phyloP scores from a whole-genome alignment of 2,797 vertebrate species.

The Spizella passerina region DNA sequence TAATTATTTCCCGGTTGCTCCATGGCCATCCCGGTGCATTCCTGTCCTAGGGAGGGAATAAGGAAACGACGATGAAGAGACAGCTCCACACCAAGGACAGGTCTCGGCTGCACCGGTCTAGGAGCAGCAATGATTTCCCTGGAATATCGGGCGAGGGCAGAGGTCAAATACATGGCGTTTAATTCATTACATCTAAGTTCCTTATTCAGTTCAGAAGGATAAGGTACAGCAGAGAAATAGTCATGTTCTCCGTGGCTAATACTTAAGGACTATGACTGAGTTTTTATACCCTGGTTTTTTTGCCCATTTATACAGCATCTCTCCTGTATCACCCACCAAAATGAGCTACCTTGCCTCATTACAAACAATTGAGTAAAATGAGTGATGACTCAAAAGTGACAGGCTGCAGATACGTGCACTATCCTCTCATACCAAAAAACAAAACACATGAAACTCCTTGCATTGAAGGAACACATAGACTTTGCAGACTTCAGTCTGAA shows the following conservation, averaged over 20 bases:
- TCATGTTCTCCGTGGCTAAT: neutral
- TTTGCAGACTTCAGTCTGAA: neutral
- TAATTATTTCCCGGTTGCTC: neutral
- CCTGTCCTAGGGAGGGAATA: neutral
- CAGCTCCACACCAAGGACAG: rapidly evolving
- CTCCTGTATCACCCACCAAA: neutral
- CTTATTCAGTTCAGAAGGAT: neutral
- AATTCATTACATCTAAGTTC: neutral
- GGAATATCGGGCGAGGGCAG: neutral
- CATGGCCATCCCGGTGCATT: rapidly evolving
- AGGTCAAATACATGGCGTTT: neutral
- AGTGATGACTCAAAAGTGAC: neutral
- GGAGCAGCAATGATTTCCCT: neutral
- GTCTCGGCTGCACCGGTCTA: rapidly evolving
- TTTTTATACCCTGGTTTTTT: neutral
- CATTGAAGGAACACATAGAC: neutral
- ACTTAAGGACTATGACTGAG: neutral
- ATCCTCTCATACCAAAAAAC: neutral
- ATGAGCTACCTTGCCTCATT: neutral
- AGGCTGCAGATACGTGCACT: neutral
- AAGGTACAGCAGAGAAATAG: neutral
- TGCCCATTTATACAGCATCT: neutral
- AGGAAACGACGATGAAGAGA: neutral
- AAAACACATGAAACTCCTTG: rapidly evolving
- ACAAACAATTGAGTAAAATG: neutral